Conservation (phyloP, 1,140 invertebrate genomes). For the Rhyacophila brunnea region DNA sequence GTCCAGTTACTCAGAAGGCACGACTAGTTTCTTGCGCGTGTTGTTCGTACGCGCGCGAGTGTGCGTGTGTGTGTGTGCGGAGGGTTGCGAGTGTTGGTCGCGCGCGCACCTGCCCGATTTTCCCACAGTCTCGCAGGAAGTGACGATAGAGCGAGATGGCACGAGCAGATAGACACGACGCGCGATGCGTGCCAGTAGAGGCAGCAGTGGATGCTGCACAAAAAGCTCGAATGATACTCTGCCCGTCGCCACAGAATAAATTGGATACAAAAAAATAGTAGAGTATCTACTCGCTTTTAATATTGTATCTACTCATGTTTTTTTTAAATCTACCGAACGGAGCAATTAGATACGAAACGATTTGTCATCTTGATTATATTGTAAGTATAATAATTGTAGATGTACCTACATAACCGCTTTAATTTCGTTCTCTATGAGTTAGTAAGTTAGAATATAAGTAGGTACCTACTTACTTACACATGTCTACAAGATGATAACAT, state of each 20-base stretch:
- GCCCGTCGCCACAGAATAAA: background rate
- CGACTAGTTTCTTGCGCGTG: background rate
- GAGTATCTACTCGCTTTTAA: too few species aligned
- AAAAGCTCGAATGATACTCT: background rate
- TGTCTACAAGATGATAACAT: too few species aligned
- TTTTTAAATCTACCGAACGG: too few species aligned
- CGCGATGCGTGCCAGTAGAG: slow-evolving; percentile 24
- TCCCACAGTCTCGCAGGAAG: slow-evolving; percentile 32
- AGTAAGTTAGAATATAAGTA: too few species aligned
- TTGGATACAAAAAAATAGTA: too few species aligned
- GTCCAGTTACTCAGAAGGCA: background rate
- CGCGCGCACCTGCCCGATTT: slow-evolving; percentile 27
- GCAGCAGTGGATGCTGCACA: background rate
- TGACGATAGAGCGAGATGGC: slow-evolving; percentile 8
- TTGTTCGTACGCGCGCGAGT: background rate
- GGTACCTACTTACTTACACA: too few species aligned
- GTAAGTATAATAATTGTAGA: too few species aligned
- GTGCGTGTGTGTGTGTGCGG: background rate
- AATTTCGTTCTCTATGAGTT: too few species aligned
- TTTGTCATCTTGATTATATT: too few species aligned
- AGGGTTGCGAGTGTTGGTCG: background rate
- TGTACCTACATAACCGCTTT: too few species aligned
- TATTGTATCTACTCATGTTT: too few species aligned
- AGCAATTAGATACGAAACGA: too few species aligned
- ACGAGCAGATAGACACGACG: slow-evolving; percentile 22